Evolutionary conservation across 2,797 vertebrate genomes (phyloP).

Genomic region (Melanotaenia maccullochi): DNA sequence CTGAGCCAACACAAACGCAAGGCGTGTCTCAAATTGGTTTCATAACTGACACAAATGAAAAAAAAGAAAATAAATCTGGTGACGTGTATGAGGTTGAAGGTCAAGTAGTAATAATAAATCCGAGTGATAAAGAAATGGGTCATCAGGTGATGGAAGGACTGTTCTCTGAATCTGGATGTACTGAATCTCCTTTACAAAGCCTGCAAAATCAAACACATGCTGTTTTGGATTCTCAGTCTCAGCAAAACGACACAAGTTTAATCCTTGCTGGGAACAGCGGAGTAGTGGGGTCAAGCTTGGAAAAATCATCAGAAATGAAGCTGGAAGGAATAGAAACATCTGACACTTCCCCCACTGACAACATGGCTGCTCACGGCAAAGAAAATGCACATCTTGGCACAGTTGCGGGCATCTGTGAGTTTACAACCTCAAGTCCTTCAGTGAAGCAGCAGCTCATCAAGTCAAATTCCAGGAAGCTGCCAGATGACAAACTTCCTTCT

Average conservation of each 20-base stretch:
- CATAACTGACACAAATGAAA: background rate
- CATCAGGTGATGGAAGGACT: background rate
- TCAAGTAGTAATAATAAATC: slow-evolving; percentile 4
- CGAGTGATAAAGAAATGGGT: background rate
- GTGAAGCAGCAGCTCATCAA: background rate
- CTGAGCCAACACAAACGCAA: background rate
- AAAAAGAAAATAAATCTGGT: background rate
- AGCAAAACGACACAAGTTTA: background rate
- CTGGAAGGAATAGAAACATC: slow-evolving; percentile 5
- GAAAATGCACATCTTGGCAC: background rate
- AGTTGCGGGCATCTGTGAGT: background rate
- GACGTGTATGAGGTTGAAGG: background rate
- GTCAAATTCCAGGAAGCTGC: background rate
- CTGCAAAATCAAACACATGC: background rate
- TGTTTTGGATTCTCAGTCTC: background rate
- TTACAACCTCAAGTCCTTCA: background rate
- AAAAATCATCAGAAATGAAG: background rate
- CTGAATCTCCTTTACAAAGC: background rate
- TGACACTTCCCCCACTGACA: slow-evolving; percentile 12
- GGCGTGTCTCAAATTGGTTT: background rate
- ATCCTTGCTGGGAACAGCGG: slow-evolving; percentile 18
- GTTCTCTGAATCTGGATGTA: background rate
- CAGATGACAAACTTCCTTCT: slow-evolving; percentile 3
- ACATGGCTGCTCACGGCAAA: background rate
- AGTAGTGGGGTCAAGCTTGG: slow-evolving; percentile 49